A percentile compares a stretch with the other conserved stretches of the same genome.
phyloP scores from a whole-genome alignment of 2,113 vertebrate species.

The Pseudorasbora parva region DNA sequence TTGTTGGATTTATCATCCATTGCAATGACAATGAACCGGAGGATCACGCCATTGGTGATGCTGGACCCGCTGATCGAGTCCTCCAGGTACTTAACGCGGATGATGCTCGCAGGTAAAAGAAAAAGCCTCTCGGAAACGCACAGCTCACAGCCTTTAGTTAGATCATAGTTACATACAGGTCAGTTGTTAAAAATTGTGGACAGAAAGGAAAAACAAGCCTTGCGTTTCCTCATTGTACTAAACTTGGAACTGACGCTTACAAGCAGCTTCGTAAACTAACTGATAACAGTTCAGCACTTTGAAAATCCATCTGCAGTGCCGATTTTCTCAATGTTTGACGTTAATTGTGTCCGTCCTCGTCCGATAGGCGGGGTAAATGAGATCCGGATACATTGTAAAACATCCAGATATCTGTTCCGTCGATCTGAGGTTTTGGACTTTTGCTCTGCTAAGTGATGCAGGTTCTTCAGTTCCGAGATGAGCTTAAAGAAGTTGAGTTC shows the following conservation, averaged over 20 bases:
- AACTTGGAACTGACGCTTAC: background rate
- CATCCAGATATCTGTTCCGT: background rate
- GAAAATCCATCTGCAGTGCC: background rate
- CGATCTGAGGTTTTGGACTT: background rate
- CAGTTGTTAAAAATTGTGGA: background rate
- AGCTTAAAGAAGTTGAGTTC: conserved; percentile 16
- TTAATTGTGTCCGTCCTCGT: background rate
- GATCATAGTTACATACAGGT: conserved; percentile 16
- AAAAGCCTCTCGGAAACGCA: background rate
- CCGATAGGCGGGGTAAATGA: background rate
- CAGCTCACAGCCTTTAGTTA: conserved; percentile 3
- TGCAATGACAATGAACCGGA: conserved; percentile 51
- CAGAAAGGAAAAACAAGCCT: background rate
- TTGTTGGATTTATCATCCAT: conserved; percentile 92
- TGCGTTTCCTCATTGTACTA: background rate
- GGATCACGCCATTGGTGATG: conserved; percentile 61
- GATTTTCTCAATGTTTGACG: background rate
- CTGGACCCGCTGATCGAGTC: conserved; percentile 46
- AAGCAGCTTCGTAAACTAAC: background rate
- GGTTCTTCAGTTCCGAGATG: background rate
- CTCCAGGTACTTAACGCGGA: background rate
- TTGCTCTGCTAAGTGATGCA: background rate
- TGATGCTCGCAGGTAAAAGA: conserved; percentile 43
- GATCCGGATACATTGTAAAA: background rate
- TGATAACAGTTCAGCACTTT: background rate